These are phyloP conservation scores for Toxotes jaculatrix DNA, from an alignment of 2,113 vertebrate genomes.

Conservation along the genomic window DNA sequence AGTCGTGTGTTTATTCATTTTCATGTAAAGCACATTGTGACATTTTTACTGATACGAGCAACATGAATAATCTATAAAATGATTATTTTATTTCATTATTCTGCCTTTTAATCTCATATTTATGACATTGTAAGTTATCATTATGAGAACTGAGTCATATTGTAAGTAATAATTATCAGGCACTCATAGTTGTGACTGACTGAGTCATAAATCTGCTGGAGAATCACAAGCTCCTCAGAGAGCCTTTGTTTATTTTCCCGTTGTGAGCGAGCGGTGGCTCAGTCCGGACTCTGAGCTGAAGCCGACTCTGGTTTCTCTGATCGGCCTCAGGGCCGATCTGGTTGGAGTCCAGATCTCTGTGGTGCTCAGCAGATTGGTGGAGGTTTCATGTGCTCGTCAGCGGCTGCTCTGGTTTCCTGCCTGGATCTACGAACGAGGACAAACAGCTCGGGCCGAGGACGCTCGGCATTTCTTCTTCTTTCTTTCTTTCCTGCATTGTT, in stretches of 20 bases:
- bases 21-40: not conserved
- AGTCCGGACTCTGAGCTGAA: not conserved
- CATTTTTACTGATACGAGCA: not conserved
- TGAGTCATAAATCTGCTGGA: not conserved
- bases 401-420: slow-evolving; percentile 10
- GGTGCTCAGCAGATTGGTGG: not conserved
- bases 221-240: not conserved
- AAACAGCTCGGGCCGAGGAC: not conserved
- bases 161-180: slow-evolving; percentile 1
- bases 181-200: not conserved
- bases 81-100: not conserved
- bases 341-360: not conserved
- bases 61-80: not conserved
- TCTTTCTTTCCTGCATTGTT: not conserved
- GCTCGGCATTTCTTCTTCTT: not conserved
- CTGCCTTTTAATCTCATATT: not conserved
- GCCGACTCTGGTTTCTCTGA: not conserved
- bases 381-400: slow-evolving; percentile 4
- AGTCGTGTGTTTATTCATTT: not conserved
- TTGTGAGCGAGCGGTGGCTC: not conserved
- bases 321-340: not conserved
- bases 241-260: not conserved
- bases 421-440: not conserved
- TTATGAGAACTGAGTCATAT: not conserved
- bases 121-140: not conserved